Evolutionary conservation across 2,113 vertebrate genomes (phyloP), one percentile per base, ranked within the genome.

Genomic region (Dicaeum eximium): DNA sequence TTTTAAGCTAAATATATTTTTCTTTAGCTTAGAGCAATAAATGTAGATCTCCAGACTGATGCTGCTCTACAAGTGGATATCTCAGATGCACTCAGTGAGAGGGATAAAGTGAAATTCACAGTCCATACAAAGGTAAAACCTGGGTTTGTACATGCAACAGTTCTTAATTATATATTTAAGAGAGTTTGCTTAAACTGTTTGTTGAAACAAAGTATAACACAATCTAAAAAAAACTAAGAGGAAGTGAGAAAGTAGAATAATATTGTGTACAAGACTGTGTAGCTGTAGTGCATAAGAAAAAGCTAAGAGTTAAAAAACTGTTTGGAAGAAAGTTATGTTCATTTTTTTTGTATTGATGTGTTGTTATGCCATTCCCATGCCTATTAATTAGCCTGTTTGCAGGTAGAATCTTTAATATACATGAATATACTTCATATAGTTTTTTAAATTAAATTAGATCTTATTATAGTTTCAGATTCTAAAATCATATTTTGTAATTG

Each of bases 41-140:
- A 98, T 86, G 99, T 99, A 92, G 99, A 99, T 96, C 99, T 99
- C 82, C 99, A 99, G 95, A 99, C 98, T 37, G 99, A 99, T 92
- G 99, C 99, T 91, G 99, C 99, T 60, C 98, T 99, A 70, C 99
- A 99, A 96, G 99, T 99, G 73, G 99, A 99, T 98, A 99, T 99
- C 97, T 99, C 99, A 12, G 99, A 99, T 92, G 99, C 99, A 54
- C 98, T 99, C 74, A 99, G 99, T 80, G 99, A 99, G 95, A 98
- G 99, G 92, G 99, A 99, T 97, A 99, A 99, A 98, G 99, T 99
- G 91, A 99, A 99, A 97, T 99, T 99, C 96, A 99, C 99, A 16
- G 99, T 99, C 64, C 99, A 99, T 97, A 99, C 99, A 90, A 99
- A 99, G 99, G 99, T 99, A 97, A 97, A 90, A 61, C 50, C 71